Conservation (phyloP, 2,113 vertebrate species). For the Syngnathus typhle region DNA sequence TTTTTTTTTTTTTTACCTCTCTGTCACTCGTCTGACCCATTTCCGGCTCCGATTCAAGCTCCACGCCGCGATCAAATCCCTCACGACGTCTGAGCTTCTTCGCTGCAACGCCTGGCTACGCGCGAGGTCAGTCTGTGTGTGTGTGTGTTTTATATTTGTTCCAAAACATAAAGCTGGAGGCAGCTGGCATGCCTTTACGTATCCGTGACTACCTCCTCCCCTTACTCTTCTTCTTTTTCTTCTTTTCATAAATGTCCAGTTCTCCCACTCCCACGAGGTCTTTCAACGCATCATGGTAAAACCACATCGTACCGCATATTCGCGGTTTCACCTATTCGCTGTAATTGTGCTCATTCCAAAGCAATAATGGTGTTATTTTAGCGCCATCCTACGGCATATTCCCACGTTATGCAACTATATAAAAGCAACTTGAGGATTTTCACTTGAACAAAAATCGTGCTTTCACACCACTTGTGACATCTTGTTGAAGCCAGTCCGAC, state of each 20-base stretch:
- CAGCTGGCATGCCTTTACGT: neutral
- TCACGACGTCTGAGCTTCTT: neutral
- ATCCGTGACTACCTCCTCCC: neutral
- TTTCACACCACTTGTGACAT: neutral
- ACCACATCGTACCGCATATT: neutral
- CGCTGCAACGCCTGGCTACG: neutral
- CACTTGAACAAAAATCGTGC: neutral
- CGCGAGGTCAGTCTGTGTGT: neutral
- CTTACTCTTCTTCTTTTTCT: neutral
- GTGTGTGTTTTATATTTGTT: neutral
- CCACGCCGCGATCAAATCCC: neutral
- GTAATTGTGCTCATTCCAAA: constrained; percentile 30
- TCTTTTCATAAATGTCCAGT: constrained; percentile 2
- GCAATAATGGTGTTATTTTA: neutral
- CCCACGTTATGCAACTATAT: neutral
- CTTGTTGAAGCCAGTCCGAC: neutral
- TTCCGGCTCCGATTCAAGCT: neutral
- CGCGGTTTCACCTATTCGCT: constrained; percentile 15
- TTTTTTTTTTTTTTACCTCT: neutral
- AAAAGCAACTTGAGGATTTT: neutral
- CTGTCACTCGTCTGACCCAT: neutral
- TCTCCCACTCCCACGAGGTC: constrained; percentile 15
- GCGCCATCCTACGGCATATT: neutral
- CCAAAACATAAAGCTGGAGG: neutral
- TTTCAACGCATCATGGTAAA: constrained; percentile 35